Conservation (phyloP, 2,113 vertebrate genomes). For the Salvelinus sp. region DNA sequence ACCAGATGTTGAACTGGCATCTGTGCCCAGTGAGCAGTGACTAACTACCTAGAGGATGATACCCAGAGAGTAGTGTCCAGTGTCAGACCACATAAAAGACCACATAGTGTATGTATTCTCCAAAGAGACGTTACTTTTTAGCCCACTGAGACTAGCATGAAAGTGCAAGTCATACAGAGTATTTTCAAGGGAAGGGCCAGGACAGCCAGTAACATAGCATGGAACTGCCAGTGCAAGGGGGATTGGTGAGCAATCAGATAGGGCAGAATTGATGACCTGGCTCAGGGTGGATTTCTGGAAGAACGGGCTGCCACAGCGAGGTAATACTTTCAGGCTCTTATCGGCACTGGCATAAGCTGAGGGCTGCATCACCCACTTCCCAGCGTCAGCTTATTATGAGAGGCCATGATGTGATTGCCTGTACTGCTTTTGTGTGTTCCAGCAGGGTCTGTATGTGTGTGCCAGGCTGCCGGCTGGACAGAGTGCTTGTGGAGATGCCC, state of each 20-base stretch:
- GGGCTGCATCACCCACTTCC: slow-evolving; percentile 77
- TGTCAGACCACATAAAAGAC: slow-evolving; percentile 35
- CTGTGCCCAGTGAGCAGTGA: background rate
- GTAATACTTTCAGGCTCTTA: slow-evolving; percentile 78
- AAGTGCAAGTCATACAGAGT: slow-evolving; percentile 73
- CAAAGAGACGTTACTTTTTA: slow-evolving; percentile 19
- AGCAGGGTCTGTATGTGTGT: slow-evolving; percentile 18
- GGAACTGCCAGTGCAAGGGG: slow-evolving; percentile 56
- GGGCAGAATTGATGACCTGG: slow-evolving; percentile 78
- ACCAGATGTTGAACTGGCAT: too few species aligned
- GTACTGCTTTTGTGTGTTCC: slow-evolving; percentile 65
- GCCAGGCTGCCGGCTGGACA: slow-evolving; percentile 27
- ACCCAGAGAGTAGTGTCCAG: background rate
- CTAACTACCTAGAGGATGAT: background rate
- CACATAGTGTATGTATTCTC: slow-evolving; percentile 30
- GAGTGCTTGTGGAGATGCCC: slow-evolving; percentile 30
- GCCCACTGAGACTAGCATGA: slow-evolving; percentile 47
- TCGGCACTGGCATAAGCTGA: slow-evolving; percentile 77
- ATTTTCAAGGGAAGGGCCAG: slow-evolving; percentile 67
- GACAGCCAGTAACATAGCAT: slow-evolving; percentile 54
- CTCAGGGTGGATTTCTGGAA: slow-evolving; percentile 75
- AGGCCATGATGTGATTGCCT: slow-evolving; percentile 73
- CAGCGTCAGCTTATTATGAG: slow-evolving; percentile 76
- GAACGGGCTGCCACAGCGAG: slow-evolving; percentile 71
- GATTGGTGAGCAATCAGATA: slow-evolving; percentile 77